phyloP scores from a whole-genome alignment of 1,140 invertebrate species.

The Lordiphosa collinella region DNA sequence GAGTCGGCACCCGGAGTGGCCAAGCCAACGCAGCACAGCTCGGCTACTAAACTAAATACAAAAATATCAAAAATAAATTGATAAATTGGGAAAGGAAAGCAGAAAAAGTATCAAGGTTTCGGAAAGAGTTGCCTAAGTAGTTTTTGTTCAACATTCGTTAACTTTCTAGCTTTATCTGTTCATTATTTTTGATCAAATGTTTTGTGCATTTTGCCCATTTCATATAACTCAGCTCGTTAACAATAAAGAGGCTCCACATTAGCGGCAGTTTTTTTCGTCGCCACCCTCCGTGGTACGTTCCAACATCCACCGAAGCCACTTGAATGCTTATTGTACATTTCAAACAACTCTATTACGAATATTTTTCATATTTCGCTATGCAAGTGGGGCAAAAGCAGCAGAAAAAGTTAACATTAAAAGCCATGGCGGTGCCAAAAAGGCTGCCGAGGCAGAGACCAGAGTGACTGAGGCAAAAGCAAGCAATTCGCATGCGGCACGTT shows the following conservation, averaged over 20 bases:
- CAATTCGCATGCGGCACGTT: slow-evolving; percentile 76
- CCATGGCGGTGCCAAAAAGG: slow-evolving; percentile 62
- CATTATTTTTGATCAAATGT: background rate
- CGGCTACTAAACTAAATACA: no score
- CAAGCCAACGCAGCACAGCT: no score
- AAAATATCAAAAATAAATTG: no score
- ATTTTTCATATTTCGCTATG: slow-evolving; percentile 70
- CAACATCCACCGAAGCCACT: slow-evolving; percentile 60
- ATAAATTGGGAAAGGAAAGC: no score
- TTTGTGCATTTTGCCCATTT: no score
- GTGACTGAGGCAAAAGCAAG: slow-evolving; percentile 48
- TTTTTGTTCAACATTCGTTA: background rate
- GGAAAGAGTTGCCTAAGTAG: no score
- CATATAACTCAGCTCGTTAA: background rate
- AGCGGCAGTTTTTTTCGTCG: slow-evolving; percentile 24
- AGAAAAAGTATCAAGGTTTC: no score
- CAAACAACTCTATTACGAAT: slow-evolving; percentile 78
- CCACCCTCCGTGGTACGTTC: slow-evolving; percentile 1
- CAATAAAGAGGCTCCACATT: slow-evolving; percentile 37
- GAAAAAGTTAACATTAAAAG: slow-evolving; percentile 71
- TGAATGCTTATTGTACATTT: slow-evolving; percentile 77
- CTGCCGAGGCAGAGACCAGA: slow-evolving; percentile 17
- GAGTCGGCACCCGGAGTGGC: no score
- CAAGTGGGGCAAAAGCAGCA: slow-evolving; percentile 42
- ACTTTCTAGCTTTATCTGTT: background rate